Percentiles rank a stretch among this genome's conserved stretches.
Conservation (phyloP, 2,113 vertebrate genomes). For the Holacanthus passer region DNA sequence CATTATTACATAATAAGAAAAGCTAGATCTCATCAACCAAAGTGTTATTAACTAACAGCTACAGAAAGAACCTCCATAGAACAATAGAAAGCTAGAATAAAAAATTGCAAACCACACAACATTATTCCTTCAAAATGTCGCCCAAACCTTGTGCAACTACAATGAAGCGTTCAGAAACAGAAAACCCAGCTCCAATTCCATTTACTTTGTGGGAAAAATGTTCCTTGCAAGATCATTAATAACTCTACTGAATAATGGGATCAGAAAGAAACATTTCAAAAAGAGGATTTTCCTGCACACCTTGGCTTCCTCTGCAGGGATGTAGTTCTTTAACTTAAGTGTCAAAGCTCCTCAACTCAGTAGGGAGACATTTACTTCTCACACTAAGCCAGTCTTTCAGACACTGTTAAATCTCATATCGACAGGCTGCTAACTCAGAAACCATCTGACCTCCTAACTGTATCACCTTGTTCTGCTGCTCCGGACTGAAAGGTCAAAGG, state of each 20-base stretch:
- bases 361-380: conserved; percentile 9
- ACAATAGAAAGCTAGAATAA: conserved; percentile 27
- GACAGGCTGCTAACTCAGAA: conserved; percentile 11
- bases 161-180: conserved; percentile 13
- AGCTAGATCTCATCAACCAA: background rate
- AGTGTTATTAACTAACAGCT: conserved; percentile 13
- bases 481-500: conserved; percentile 77
- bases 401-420: conserved; percentile 14
- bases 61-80: conserved; percentile 5
- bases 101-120: conserved; percentile 15
- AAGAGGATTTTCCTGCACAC: conserved; percentile 1
- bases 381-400: background rate
- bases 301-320: background rate
- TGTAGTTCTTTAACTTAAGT: conserved; percentile 20
- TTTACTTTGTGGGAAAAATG: conserved; percentile 24
- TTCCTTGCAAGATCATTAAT: conserved; percentile 29
- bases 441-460: conserved; percentile 22
- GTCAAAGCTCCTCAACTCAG: conserved; percentile 2
- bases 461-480: conserved; percentile 9
- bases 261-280: background rate
- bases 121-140: conserved; percentile 47
- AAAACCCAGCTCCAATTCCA: background rate
- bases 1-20: background rate
- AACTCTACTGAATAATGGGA: conserved; percentile 18
- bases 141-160: conserved; percentile 24